Conservation (phyloP, 2,113 vertebrate species). For the Sprattus sprattus region DNA sequence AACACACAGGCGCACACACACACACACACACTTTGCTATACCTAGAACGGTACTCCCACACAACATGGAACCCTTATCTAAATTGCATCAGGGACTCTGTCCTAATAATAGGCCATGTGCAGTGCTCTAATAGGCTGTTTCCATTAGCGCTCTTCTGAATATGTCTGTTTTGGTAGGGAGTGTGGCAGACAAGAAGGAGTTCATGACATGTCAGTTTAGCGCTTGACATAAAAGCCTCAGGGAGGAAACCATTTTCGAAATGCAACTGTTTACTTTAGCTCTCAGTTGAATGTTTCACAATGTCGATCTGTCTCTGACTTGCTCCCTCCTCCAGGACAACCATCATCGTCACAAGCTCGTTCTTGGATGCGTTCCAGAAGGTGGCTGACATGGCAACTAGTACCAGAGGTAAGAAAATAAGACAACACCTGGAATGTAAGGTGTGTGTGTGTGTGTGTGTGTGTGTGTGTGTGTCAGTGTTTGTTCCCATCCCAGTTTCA, state of each 20-base stretch:
- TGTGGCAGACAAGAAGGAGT: background rate
- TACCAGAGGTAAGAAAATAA: slow-evolving; percentile 71
- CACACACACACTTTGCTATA: background rate
- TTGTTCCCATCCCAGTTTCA: background rate
- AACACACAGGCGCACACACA: background rate
- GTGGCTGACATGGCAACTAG: slow-evolving; percentile 81
- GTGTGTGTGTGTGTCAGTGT: background rate
- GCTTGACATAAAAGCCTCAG: background rate
- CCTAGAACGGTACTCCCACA: background rate
- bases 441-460: background rate
- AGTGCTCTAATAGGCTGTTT: background rate
- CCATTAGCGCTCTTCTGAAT: background rate
- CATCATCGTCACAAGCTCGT: slow-evolving; percentile 74
- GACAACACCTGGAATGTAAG: background rate
- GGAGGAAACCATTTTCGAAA: background rate
- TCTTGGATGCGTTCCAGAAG: slow-evolving; percentile 82
- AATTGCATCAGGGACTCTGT: slow-evolving; percentile 7
- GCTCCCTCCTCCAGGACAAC: slow-evolving; percentile 67
- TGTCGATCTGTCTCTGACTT: background rate
- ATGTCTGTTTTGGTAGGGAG: background rate
- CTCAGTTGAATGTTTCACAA: background rate
- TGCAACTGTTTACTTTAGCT: background rate
- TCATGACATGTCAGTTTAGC: background rate
- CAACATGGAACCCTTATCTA: background rate
- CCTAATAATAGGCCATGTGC: background rate